Conservation (phyloP, 2,797 vertebrate genomes). For the Catamblyrhynchus diadema region DNA sequence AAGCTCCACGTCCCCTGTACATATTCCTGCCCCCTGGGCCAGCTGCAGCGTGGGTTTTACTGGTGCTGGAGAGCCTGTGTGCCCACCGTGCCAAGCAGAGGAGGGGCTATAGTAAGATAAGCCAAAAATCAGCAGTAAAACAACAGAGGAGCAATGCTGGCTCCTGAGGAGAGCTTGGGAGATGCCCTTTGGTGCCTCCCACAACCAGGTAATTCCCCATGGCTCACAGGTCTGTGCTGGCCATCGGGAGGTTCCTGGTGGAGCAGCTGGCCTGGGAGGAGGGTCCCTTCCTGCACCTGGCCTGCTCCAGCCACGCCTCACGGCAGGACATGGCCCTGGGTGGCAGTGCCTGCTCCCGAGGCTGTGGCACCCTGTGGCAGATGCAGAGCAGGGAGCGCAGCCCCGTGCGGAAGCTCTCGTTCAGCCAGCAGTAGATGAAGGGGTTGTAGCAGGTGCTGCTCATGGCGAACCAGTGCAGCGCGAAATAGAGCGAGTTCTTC, state of each 20-base stretch:
- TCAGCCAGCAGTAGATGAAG: constrained; percentile 92
- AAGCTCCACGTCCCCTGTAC: background rate
- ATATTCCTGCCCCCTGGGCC: background rate
- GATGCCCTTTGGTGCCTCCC: background rate
- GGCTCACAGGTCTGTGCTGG: constrained; percentile 26
- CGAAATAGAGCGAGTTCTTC: constrained; percentile 82
- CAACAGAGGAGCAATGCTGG: fast-evolving
- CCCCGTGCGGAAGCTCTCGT: constrained; percentile 78
- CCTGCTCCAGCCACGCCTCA: background rate
- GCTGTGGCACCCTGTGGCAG: background rate
- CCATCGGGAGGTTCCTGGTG: background rate
- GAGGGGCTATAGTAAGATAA: background rate
- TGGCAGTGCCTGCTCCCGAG: background rate
- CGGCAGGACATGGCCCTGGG: background rate
- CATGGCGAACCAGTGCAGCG: constrained; percentile 91
- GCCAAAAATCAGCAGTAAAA: background rate
- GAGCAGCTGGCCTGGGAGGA: background rate
- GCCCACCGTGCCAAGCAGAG: background rate
- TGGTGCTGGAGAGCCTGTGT: background rate
- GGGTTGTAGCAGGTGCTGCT: constrained; percentile 94
- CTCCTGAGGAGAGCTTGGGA: background rate
- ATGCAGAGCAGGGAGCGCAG: constrained; percentile 5
- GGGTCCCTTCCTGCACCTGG: background rate
- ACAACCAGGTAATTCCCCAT: background rate
- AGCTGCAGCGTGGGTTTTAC: background rate